Conservation (phyloP, 2,113 vertebrate species). For the Pygoscelis antarcticus region DNA sequence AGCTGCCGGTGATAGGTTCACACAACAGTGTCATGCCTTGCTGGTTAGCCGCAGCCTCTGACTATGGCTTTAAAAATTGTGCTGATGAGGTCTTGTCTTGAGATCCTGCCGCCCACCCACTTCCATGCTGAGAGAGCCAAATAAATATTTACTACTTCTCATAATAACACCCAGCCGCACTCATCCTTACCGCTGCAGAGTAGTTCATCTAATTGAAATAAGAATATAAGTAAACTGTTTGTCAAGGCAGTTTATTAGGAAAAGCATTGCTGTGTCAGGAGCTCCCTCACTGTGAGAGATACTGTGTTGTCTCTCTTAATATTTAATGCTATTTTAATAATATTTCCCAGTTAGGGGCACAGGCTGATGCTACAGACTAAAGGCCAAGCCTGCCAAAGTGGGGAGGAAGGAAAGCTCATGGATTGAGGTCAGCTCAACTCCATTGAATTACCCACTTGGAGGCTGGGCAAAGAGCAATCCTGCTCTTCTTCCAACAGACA, state of each 20-base stretch:
- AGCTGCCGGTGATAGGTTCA: neutral
- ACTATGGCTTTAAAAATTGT: neutral
- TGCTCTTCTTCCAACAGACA: neutral
- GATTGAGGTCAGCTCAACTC: neutral
- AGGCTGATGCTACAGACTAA: constrained; percentile 1
- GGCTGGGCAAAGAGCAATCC: neutral
- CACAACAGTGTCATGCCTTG: neutral
- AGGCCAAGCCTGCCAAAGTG: neutral
- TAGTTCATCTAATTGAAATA: constrained; percentile 56
- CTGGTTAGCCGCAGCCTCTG: neutral
- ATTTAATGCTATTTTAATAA: constrained; percentile 64
- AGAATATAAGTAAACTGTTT: constrained; percentile 64
- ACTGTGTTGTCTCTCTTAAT: constrained; percentile 58
- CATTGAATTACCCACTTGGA: neutral
- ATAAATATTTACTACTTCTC: constrained; percentile 47
- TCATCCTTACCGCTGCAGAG: neutral
- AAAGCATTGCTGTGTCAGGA: constrained; percentile 65
- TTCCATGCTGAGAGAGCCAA: neutral
- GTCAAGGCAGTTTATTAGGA: constrained; percentile 62
- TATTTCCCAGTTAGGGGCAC: constrained; percentile 43
- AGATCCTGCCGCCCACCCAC: neutral
- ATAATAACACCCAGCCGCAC: constrained; percentile 6
- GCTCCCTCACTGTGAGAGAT: constrained; percentile 43
- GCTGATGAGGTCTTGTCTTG: neutral
- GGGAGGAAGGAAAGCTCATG: neutral